These are phyloP conservation scores for Artibeus lituratus DNA, from an alignment of 2,797 vertebrate species.

Conservation along the genomic window DNA sequence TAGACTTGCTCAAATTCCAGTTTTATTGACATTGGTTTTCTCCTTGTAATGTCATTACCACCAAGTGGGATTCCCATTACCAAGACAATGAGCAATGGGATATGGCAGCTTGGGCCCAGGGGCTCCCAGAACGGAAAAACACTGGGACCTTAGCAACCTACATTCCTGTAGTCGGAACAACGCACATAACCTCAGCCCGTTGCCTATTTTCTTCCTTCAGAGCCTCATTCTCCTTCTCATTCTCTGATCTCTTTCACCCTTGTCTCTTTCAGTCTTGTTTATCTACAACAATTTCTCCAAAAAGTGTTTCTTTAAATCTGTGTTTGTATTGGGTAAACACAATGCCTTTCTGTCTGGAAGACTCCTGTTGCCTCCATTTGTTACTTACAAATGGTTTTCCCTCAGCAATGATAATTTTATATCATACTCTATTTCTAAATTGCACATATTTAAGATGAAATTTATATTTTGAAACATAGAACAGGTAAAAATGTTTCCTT, in stretches of 20 bases:
- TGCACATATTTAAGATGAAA: background rate
- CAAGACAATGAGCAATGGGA: background rate
- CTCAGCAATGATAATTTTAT: background rate
- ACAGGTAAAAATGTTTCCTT: background rate
- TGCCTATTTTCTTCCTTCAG: background rate
- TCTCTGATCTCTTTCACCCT: background rate
- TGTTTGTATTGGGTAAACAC: background rate
- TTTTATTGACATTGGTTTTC: background rate
- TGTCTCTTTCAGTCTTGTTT: background rate
- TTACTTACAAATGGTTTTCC: background rate
- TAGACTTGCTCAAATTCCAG: background rate
- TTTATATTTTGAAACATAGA: background rate
- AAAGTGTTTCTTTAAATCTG: background rate
- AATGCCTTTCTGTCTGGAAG: background rate
- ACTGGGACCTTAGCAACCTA: background rate
- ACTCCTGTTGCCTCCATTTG: background rate
- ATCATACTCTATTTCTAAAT: background rate
- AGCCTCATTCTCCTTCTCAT: background rate
- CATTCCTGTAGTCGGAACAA: background rate
- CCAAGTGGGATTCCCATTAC: background rate
- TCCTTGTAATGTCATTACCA: background rate
- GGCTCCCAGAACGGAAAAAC: background rate
- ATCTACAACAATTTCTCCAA: background rate
- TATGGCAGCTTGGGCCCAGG: background rate
- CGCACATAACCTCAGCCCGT: accelerated